Conservation (phyloP, 2,113 vertebrate genomes). For the Python bivittatus region DNA sequence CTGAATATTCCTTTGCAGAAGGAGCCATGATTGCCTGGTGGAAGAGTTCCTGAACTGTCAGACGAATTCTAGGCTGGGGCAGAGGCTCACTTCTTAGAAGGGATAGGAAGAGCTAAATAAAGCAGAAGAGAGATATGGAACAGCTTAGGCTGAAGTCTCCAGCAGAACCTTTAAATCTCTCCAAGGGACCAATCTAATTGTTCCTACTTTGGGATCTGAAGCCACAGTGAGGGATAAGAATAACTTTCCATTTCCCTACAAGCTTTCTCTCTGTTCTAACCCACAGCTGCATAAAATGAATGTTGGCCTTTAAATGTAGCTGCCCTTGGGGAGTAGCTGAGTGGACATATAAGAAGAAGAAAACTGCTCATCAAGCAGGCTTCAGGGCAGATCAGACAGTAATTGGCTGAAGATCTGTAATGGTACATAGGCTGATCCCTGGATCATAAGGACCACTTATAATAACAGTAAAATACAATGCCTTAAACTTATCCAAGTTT, state of each 20-base stretch:
- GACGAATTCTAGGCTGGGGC: conserved; percentile 37
- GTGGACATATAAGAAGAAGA: background rate
- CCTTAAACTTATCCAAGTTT: background rate
- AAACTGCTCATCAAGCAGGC: background rate
- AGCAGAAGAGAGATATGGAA: conserved; percentile 55
- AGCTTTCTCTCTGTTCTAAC: accelerated
- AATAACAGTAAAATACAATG: background rate
- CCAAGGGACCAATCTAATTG: conserved; percentile 51
- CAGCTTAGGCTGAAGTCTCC: conserved; percentile 50
- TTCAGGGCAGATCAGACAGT: background rate
- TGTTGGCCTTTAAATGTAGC: background rate
- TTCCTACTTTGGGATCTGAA: conserved; percentile 49
- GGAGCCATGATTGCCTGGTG: background rate
- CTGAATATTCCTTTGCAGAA: background rate
- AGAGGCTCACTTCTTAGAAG: conserved; percentile 11
- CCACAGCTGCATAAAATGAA: background rate
- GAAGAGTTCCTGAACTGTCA: accelerated
- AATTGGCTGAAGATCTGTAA: background rate
- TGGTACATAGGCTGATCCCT: background rate
- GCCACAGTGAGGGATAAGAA: conserved; percentile 29
- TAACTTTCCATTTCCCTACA: conserved; percentile 40
- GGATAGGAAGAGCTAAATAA: conserved; percentile 69
- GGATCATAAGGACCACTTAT: background rate
- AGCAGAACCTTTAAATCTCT: conserved; percentile 56
- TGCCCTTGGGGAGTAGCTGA: background rate